Evolutionary conservation across 1,140 invertebrate genomes (phyloP).

Genomic region (Microplitis demolitor): DNA sequence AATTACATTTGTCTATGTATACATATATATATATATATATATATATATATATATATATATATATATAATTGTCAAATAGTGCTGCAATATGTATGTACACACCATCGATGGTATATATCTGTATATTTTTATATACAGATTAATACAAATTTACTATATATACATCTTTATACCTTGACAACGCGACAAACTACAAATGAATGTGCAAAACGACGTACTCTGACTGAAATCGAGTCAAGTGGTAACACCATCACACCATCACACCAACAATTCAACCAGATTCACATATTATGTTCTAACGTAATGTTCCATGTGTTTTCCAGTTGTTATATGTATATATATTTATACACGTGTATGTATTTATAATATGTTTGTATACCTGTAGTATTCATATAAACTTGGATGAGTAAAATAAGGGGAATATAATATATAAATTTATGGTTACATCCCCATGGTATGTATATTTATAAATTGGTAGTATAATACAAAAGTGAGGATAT

Average conservation of each 20-base stretch:
- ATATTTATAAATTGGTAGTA: not conserved
- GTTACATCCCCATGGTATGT: not conserved
- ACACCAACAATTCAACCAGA: not conserved
- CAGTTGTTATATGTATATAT: not conserved
- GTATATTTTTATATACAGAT: not conserved
- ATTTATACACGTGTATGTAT: not conserved
- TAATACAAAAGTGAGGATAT: constrained; percentile 4
- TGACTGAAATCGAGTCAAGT: constrained; percentile 12
- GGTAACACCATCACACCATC: not conserved
- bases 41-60: not conserved
- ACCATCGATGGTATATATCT: not conserved
- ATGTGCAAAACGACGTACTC: constrained; percentile 3
- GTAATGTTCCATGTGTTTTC: constrained; percentile 3
- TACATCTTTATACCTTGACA: not conserved
- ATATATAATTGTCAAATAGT: not conserved
- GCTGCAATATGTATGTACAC: not conserved
- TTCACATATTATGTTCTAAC: not conserved
- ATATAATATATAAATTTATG: not conserved
- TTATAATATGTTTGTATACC: not conserved
- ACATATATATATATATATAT: too few relatives aligned
- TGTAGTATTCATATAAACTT: not conserved
- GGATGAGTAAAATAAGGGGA: not conserved
- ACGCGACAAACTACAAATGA: not conserved
- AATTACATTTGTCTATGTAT: not conserved
- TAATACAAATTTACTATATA: not conserved